These are phyloP conservation scores for Mechanitis mazaeus DNA, from an alignment of 2,888 invertebrate genomes.

Conservation along the genomic window DNA sequence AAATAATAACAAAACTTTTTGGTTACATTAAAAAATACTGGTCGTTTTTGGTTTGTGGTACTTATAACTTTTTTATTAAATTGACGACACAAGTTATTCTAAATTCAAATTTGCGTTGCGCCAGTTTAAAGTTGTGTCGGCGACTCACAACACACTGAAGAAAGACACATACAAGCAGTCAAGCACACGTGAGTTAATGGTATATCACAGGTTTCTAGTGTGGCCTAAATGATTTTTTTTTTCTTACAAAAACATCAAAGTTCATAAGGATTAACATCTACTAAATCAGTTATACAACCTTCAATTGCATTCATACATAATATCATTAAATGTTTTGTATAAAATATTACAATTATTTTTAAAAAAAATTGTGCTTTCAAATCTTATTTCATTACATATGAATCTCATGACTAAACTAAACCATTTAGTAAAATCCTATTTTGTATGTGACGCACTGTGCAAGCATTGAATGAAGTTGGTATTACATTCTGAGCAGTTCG, in stretches of 20 bases:
- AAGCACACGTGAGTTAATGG: constrained; percentile 60
- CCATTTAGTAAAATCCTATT: background rate
- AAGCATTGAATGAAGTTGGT: background rate
- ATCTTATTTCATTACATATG: background rate
- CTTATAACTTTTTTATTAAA: constrained; percentile 13
- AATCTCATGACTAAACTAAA: background rate
- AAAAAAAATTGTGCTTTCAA: constrained; percentile 2
- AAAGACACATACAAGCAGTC: constrained; percentile 59
- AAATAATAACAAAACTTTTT: constrained; percentile 46
- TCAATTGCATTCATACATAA: constrained; percentile 29
- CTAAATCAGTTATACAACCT: constrained; percentile 29
- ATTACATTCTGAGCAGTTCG: background rate
- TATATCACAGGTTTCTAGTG: constrained; percentile 74
- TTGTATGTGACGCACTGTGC: background rate
- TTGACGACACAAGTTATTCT: constrained; percentile 27
- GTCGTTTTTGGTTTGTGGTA: constrained; percentile 60
- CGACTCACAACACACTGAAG: constrained; percentile 51
- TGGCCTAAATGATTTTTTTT: constrained; percentile 60
- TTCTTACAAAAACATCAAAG: constrained; percentile 20
- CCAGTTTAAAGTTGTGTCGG: constrained; percentile 24
- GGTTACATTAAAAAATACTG: constrained; percentile 70
- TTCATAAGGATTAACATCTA: constrained; percentile 23
- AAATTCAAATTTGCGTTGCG: constrained; percentile 20
- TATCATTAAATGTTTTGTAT: constrained; percentile 19
- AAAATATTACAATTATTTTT: constrained; percentile 16